These are phyloP conservation scores for Mormyrus proboscirostris DNA, from an alignment of 2,797 vertebrate genomes.

Conservation along the genomic window DNA sequence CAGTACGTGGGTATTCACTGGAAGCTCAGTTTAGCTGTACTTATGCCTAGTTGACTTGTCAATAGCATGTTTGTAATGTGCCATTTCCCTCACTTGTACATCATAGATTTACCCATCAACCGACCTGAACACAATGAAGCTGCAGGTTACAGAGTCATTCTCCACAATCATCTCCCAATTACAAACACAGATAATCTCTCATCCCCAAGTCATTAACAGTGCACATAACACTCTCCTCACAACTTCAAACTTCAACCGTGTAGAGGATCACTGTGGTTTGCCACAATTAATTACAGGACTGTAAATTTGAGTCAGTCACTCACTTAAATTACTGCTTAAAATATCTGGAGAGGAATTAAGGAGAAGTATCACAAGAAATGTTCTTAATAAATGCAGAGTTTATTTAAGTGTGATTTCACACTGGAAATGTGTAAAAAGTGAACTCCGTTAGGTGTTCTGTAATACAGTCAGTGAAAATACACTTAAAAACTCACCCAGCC, in stretches of 20 bases:
- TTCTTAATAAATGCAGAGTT: conserved; percentile 14
- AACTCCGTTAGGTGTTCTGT: conserved; percentile 23
- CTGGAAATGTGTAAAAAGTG: conserved; percentile 1
- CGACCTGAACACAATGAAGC: background rate
- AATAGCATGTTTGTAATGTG: background rate
- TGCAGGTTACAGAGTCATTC: background rate
- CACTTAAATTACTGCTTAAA: background rate
- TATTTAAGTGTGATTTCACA: conserved; percentile 21
- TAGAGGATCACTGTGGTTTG: background rate
- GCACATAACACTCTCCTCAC: background rate
- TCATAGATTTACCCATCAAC: background rate
- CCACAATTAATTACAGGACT: background rate
- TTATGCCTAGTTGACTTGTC: background rate
- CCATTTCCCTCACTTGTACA: background rate
- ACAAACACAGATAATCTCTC: background rate
- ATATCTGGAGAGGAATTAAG: background rate
- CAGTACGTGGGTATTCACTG: background rate
- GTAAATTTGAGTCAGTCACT: background rate
- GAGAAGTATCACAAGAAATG: background rate
- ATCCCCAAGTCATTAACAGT: background rate
- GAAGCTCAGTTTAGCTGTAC: background rate
- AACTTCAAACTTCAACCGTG: background rate
- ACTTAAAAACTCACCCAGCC: conserved; percentile 56
- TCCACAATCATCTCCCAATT: background rate
- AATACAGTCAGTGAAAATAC: conserved; percentile 60